Base-by-base conservation (phyloP, 2,113 vertebrate genomes). In the Leucosticte australis region DNA sequence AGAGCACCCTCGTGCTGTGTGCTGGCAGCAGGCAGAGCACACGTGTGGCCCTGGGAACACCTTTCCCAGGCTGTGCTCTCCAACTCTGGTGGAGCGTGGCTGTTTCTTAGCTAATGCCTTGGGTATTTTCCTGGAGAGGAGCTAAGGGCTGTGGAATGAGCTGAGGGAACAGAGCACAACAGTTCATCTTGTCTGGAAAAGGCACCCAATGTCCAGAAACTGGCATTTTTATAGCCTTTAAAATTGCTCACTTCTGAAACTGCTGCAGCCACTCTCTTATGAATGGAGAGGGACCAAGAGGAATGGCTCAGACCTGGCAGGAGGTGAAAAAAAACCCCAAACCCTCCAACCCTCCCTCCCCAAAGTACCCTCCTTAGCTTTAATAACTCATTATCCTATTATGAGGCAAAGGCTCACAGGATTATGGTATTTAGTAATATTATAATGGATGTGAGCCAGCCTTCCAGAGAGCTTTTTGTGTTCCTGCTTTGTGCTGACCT, bases 331-430 rank as follows among this genome's bases (percentile, higher is more conserved):
- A 39, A 42, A 44, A 16, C 16, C 49, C 35, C 39, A 27, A 88
- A 69, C 27, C 47, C 57, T 69, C 53, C 42, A 39, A 44, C 14
- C 42, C 39, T 69, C 59, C 86, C 86, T 78, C 41, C 91, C 60
- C 28, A 11, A 56, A 79, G 53, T 27, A 7, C 55, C 56, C 50
- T 88, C 62, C 53, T 92, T 85, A 69, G 91, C 89, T 95, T 85
- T 94, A 95, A 95, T 76, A 91, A 85, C 90, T 92, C 87, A 91
- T 95, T 95, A 92, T 89, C 16, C 17, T 30, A 94, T 92, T 92
- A 96, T 3, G 8, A 94, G 88, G 89, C 4, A 0, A 87, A 83
- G 71, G 62, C 85, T 91, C 84, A 50, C 63, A 83, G 91, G 93
- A 95, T 95, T 96, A 95, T 42, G 84, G 91, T 65, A 75, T 87